Evolutionary conservation across 2,797 vertebrate genomes (phyloP).

Genomic region (Botia almorhae): DNA sequence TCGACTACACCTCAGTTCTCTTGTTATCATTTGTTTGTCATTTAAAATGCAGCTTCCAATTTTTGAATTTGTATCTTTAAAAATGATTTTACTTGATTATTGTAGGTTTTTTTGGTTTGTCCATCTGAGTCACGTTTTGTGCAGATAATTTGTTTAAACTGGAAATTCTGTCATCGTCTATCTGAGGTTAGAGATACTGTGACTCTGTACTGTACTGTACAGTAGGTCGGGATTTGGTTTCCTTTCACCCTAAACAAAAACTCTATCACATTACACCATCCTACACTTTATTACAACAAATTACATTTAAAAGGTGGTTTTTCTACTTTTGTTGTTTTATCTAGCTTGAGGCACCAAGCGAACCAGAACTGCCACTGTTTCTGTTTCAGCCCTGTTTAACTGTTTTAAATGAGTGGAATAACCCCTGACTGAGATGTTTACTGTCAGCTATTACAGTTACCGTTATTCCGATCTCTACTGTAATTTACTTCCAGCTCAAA

Average conservation of each 20-base stretch:
- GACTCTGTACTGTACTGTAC: no score
- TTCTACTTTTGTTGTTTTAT: background rate
- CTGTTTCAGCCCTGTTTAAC: background rate
- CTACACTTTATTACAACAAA: no score
- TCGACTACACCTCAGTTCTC: no score
- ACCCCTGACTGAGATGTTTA: constrained; percentile 68
- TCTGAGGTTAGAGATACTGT: no score
- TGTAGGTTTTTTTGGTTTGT: no score
- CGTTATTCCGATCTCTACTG: constrained; percentile 60
- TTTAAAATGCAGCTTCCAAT: no score
- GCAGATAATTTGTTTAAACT: no score
- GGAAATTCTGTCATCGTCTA: constrained; percentile 30
- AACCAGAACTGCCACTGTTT: background rate
- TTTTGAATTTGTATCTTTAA: no score
- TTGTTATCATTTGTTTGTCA: no score
- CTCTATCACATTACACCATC: background rate
- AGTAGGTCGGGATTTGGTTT: no score
- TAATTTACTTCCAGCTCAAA: constrained; percentile 66
- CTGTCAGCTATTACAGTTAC: constrained; percentile 58
- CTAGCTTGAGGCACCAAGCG: background rate
- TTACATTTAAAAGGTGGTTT: background rate
- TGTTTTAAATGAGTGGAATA: constrained; percentile 14
- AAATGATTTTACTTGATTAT: no score
- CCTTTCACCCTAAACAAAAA: background rate
- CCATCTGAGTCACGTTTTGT: no score